Percentiles rank a stretch among this genome's conserved stretches.
Conservation (phyloP, 2,113 vertebrate genomes). For the Serilophus lunatus region DNA sequence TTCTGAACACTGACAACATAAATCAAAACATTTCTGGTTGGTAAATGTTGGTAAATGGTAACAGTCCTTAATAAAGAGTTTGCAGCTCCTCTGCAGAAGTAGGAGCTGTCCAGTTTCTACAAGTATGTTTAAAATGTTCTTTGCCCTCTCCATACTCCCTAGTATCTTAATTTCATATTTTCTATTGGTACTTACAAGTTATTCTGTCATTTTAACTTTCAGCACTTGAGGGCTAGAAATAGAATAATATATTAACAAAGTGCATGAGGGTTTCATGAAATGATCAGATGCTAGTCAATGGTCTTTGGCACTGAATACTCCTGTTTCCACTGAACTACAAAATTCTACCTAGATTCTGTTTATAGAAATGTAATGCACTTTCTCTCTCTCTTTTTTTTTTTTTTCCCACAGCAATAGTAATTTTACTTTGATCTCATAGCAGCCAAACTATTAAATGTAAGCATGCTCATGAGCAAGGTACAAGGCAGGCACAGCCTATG, state of each 20-base stretch:
- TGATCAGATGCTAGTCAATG: slow-evolving; percentile 2
- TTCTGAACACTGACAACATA: not conserved
- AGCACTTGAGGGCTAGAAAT: slow-evolving; percentile 40
- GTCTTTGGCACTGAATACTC: slow-evolving; percentile 27
- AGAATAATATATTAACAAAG: slow-evolving; percentile 47
- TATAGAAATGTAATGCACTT: slow-evolving; percentile 58
- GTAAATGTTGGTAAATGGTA: not conserved
- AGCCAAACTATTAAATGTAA: slow-evolving; percentile 70
- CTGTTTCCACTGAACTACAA: slow-evolving; percentile 13
- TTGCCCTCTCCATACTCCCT: not conserved
- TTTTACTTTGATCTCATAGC: slow-evolving; percentile 74
- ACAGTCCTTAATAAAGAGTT: not conserved
- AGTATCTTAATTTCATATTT: slow-evolving; percentile 52
- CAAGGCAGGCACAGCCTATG: slow-evolving; percentile 67
- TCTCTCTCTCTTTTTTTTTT: slow-evolving; percentile 14
- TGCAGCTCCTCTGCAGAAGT: not conserved
- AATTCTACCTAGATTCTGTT: slow-evolving; percentile 66
- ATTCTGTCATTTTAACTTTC: slow-evolving; percentile 56
- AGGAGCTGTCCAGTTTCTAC: not conserved
- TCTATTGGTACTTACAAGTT: slow-evolving; percentile 40
- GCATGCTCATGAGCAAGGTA: slow-evolving; percentile 71
- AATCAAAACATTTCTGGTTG: not conserved
- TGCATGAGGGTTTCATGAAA: slow-evolving; percentile 43
- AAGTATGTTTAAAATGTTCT: slow-evolving; percentile 39
- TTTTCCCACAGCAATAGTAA: slow-evolving; percentile 61